phyloP scores from a whole-genome alignment of 2,113 vertebrate genomes.

The Numenius arquata region DNA sequence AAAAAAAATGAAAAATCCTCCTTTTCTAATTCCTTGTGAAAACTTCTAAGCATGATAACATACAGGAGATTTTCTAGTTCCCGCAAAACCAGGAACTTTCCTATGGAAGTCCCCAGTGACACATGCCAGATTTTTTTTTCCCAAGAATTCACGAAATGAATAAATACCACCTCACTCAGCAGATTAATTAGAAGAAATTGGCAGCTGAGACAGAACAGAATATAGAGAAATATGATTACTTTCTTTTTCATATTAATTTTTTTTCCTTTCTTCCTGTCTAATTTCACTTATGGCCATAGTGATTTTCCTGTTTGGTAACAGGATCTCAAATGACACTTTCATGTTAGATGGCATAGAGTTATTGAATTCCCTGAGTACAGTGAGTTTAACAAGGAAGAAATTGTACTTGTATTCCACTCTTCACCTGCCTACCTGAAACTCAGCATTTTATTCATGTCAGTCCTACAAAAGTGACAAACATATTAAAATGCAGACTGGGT shows the following conservation, averaged over 20 bases:
- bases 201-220: not conserved
- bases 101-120: not conserved
- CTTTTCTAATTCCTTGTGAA: not conserved
- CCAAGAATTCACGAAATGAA: not conserved
- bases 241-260: not conserved
- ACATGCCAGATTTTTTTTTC: not conserved
- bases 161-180: not conserved
- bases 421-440: not conserved
- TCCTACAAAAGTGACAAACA: not conserved
- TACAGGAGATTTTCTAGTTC: not conserved
- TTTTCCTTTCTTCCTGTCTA: not conserved
- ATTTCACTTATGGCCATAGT: not conserved
- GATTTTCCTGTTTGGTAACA: constrained; percentile 5
- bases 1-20: not conserved
- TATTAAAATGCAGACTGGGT: not conserved
- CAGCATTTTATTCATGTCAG: not conserved
- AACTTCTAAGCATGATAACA: not conserved
- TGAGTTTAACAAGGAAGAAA: not conserved
- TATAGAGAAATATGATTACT: not conserved
- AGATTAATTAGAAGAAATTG: constrained; percentile 28
- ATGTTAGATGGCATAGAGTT: not conserved
- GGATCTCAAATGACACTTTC: not conserved
- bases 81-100: not conserved
- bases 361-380: not conserved
- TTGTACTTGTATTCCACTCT: not conserved